These are phyloP conservation scores for Todus mexicanus DNA, from an alignment of 2,797 vertebrate species.

Conservation along the genomic window DNA sequence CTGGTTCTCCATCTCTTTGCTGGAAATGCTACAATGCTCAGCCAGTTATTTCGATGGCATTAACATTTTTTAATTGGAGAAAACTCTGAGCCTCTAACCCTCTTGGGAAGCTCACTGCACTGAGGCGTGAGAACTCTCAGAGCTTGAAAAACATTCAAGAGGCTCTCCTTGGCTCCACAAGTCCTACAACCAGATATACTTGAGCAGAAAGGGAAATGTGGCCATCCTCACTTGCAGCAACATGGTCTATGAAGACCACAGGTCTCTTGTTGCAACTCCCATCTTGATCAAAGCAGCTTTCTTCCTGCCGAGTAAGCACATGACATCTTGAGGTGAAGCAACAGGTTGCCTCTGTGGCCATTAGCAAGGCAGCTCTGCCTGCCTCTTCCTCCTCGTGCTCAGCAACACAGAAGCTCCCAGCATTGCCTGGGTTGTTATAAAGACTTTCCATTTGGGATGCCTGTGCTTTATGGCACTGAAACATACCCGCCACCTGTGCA, in stretches of 20 bases:
- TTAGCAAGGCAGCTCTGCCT: neutral
- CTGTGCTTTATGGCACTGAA: accelerated
- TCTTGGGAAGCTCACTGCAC: neutral
- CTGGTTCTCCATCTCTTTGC: neutral
- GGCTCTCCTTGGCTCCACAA: neutral
- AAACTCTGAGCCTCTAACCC: neutral
- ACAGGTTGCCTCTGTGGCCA: accelerated
- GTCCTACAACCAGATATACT: neutral
- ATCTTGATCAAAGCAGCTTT: neutral
- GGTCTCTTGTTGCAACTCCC: neutral
- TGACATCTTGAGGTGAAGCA: neutral
- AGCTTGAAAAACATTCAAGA: neutral
- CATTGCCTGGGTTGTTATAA: neutral
- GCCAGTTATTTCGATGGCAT: neutral
- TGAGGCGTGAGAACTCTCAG: neutral
- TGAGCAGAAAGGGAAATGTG: neutral
- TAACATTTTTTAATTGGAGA: neutral
- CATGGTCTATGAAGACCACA: neutral
- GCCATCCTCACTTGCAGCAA: neutral
- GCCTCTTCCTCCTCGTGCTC: neutral
- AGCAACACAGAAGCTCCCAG: neutral
- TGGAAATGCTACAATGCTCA: neutral
- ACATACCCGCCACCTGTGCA: neutral
- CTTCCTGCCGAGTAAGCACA: neutral
- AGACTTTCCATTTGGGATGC: neutral